phyloP scores from a whole-genome alignment of 1,140 invertebrate species.

The Epicauta chinensis region DNA sequence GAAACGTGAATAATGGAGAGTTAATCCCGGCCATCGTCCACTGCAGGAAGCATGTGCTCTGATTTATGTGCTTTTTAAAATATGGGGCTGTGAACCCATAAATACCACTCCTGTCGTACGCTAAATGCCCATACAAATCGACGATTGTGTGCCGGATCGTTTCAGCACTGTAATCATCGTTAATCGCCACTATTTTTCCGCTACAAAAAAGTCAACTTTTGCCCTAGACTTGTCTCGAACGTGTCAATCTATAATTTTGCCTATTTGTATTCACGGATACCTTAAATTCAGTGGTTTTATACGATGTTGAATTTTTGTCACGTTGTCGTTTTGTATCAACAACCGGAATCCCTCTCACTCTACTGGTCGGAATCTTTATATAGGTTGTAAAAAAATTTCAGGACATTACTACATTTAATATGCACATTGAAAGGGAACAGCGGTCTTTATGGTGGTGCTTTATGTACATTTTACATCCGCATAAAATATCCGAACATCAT shows the following conservation, averaged over 20 bases:
- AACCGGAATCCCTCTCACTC: not conserved
- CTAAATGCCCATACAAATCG: constrained; percentile 14
- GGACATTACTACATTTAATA: constrained; percentile 19
- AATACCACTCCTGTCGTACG: constrained; percentile 27
- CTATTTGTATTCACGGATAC: constrained; percentile 13
- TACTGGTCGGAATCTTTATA: constrained; percentile 10
- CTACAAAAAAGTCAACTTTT: not conserved
- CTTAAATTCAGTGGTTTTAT: constrained; percentile 14
- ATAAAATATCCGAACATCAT: constrained; percentile 18
- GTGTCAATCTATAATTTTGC: constrained; percentile 5
- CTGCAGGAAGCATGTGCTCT: constrained; percentile 22
- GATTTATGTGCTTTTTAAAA: constrained; percentile 36
- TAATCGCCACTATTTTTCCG: too few species aligned
- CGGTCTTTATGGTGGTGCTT: constrained; percentile 16
- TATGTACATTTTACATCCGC: constrained; percentile 20
- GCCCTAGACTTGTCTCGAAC: too few species aligned
- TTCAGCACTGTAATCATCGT: constrained; percentile 2
- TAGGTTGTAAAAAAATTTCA: constrained; percentile 20
- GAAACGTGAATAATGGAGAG: constrained; percentile 32
- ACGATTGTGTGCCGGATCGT: not conserved
- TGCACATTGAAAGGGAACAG: constrained; percentile 13
- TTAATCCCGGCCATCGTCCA: constrained; percentile 32
- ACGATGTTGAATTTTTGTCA: constrained; percentile 15
- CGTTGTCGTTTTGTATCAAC: constrained; percentile 20
- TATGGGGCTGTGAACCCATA: constrained; percentile 29